These are phyloP conservation scores for Nycticryphes semicollaris DNA, from an alignment of 2,113 vertebrate species.

Conservation along the genomic window DNA sequence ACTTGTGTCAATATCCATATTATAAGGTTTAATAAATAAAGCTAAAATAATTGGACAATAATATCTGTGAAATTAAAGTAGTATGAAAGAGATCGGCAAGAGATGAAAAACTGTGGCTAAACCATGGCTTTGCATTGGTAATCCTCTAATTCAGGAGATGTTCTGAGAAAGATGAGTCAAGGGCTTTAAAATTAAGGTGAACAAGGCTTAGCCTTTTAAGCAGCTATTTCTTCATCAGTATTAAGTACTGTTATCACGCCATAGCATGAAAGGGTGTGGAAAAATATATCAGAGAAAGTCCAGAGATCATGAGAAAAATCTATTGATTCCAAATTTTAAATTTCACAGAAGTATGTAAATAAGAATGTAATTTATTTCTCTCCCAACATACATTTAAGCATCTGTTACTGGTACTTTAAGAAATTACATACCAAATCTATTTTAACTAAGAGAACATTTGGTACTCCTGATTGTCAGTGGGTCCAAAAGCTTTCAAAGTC, in stretches of 20 bases:
- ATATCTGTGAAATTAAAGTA: slow-evolving; percentile 8
- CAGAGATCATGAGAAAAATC: not conserved
- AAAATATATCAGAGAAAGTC: not conserved
- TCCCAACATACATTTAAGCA: not conserved
- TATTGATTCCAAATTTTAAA: not conserved
- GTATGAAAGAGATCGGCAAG: not conserved
- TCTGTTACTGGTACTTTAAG: slow-evolving; percentile 18
- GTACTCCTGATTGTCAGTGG: not conserved
- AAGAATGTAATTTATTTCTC: not conserved
- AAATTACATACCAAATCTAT: slow-evolving; percentile 10
- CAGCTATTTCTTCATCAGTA: slow-evolving; percentile 26
- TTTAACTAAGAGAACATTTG: slow-evolving; percentile 28
- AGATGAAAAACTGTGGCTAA: slow-evolving; percentile 39
- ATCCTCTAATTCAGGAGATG: slow-evolving; percentile 3
- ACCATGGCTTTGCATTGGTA: not conserved
- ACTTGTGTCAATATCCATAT: not conserved
- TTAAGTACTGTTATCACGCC: slow-evolving; percentile 12
- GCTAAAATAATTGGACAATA: slow-evolving; percentile 15
- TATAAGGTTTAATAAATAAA: slow-evolving; percentile 2
- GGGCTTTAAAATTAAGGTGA: slow-evolving; percentile 24
- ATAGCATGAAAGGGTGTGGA: slow-evolving; percentile 4
- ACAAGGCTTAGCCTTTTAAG: not conserved
- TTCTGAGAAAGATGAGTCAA: slow-evolving; percentile 47
- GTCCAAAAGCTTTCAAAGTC: not conserved
- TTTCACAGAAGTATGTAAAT: slow-evolving; percentile 9